A percentile compares a stretch with the other conserved stretches of the same genome.
Conservation (phyloP, 2,888 invertebrate species). For the Zhengitettix transpicula region DNA sequence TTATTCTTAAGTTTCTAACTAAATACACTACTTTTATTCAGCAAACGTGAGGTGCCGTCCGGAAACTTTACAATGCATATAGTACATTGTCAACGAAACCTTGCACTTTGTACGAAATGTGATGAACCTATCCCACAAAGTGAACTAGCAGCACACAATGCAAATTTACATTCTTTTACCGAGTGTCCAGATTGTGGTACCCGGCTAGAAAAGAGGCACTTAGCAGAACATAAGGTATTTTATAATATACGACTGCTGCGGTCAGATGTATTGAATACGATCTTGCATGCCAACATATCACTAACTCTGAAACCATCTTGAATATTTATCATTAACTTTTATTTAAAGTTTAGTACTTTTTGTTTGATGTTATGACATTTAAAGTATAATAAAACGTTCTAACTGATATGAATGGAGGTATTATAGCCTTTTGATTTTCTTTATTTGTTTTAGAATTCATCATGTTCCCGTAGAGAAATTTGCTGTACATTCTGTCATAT, state of each 20-base stretch:
- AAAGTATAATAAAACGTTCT: too few species aligned
- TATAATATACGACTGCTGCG: too few species aligned
- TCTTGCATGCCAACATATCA: too few species aligned
- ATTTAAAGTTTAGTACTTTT: too few species aligned
- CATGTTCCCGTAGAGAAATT: slow-evolving; percentile 18
- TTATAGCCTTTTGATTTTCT: too few species aligned
- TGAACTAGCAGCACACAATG: slow-evolving; percentile 38
- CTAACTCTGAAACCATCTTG: too few species aligned
- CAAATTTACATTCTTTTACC: slow-evolving; percentile 27
- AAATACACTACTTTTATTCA: slow-evolving; percentile 22
- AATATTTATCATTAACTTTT: too few species aligned
- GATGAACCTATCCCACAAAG: slow-evolving; percentile 44
- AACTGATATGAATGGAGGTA: too few species aligned
- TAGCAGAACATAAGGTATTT: slow-evolving; percentile 25
- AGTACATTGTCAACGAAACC: slow-evolving; percentile 50
- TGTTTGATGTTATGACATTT: too few species aligned
- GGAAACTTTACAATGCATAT: slow-evolving; percentile 52
- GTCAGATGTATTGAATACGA: too few species aligned
- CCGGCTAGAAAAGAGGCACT: slow-evolving; percentile 20
- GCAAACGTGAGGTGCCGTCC: slow-evolving; percentile 49
- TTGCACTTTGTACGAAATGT: slow-evolving; percentile 46
- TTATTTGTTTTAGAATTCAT: slow-evolving; percentile 14
- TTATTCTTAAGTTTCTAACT: slow-evolving; percentile 1
- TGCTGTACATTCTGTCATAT: slow-evolving; percentile 48
- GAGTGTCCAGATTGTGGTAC: slow-evolving; percentile 26